A percentile compares a stretch with the other conserved stretches of the same genome.
Evolutionary conservation across 2,888 invertebrate species (phyloP).

Genomic region (Oscheius sp.): DNA sequence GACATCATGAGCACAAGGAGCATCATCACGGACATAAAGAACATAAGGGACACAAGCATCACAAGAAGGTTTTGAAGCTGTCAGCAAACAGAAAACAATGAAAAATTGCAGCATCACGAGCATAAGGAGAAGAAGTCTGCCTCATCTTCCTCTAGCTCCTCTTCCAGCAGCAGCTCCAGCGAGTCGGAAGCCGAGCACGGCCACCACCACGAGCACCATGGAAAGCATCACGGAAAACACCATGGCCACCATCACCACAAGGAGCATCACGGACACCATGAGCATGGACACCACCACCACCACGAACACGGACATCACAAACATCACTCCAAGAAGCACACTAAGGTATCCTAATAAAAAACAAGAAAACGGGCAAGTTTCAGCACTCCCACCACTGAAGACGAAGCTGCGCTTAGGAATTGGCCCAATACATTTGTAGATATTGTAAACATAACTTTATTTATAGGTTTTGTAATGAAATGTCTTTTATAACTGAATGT

Average conservation of each 20-base stretch:
- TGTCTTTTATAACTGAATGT: background rate
- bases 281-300: background rate
- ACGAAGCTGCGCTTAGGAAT: background rate
- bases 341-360: background rate
- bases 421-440: slow-evolving; percentile 7
- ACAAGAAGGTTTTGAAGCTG: background rate
- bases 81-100: background rate
- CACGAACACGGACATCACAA: background rate
- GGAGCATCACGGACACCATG: background rate
- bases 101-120: background rate
- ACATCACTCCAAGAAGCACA: slow-evolving; percentile 14
- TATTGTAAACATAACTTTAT: slow-evolving; percentile 14
- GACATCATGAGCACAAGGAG: slow-evolving; percentile 1
- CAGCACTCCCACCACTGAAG: slow-evolving; percentile 14
- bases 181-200: slow-evolving; percentile 2
- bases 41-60: slow-evolving; percentile 8
- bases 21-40: background rate
- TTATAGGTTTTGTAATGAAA: slow-evolving; percentile 21
- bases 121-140: background rate
- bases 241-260: background rate
- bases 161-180: background rate
- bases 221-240: background rate
- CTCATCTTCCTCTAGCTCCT: slow-evolving; percentile 22
- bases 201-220: background rate
- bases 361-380: background rate